A percentile compares a stretch with the other conserved stretches of the same genome.
phyloP scores from a whole-genome alignment of 2,797 vertebrate species.

The Chromobotia macracanthus region DNA sequence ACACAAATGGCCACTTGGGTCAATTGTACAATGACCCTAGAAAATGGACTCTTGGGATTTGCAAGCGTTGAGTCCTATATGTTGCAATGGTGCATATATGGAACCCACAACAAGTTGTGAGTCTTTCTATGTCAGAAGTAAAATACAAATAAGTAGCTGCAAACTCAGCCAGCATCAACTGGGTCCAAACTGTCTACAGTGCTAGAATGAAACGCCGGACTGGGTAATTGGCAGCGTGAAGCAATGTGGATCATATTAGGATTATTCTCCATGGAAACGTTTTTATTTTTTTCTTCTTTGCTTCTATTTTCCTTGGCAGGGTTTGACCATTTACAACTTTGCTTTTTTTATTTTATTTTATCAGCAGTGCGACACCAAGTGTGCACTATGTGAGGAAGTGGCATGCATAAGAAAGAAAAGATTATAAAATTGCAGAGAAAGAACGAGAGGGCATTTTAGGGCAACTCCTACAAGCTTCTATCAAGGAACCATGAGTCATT shows the following conservation, averaged over 20 bases:
- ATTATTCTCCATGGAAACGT: conserved; percentile 72
- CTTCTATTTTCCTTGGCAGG: not conserved
- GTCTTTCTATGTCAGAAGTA: not conserved
- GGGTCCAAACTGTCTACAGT: not conserved
- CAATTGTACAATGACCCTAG: too few species aligned
- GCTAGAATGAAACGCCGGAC: conserved; percentile 53
- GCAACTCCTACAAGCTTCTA: conserved; percentile 68
- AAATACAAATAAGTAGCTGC: not conserved
- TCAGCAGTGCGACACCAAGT: conserved; percentile 24
- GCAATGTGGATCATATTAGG: conserved; percentile 63
- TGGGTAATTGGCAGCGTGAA: conserved; percentile 67
- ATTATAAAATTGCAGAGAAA: conserved; percentile 40
- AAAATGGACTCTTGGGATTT: too few species aligned
- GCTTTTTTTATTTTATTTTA: conserved; percentile 19
- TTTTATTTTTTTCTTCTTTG: not conserved
- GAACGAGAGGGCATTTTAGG: conserved; percentile 42
- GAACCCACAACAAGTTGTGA: not conserved
- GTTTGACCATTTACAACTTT: conserved; percentile 50
- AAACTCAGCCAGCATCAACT: not conserved
- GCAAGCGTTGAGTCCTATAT: too few species aligned
- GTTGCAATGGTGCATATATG: too few species aligned
- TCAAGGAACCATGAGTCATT: conserved; percentile 57
- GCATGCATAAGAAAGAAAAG: not conserved
- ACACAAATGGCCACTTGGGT: too few species aligned
- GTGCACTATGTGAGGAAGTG: not conserved